These are phyloP conservation scores for Drosophila infuscata DNA, from an alignment of 2,888 invertebrate species.

Conservation along the genomic window DNA sequence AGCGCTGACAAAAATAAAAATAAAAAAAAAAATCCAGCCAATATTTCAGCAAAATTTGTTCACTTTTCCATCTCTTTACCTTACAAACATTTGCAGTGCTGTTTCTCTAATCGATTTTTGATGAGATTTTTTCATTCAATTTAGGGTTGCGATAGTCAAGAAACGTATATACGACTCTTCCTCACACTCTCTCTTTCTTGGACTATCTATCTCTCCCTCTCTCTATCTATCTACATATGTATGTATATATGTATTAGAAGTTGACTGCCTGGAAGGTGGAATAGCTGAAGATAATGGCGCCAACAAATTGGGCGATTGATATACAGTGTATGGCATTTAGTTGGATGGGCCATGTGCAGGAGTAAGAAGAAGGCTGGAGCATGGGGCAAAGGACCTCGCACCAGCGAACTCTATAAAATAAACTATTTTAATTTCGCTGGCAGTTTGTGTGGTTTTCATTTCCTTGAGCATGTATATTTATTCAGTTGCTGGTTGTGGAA, in stretches of 20 bases:
- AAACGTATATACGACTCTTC: constrained; percentile 34
- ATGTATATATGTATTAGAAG: constrained; percentile 13
- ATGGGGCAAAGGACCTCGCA: not conserved
- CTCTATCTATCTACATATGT: not conserved
- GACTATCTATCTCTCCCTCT: not conserved
- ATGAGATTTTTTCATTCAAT: constrained; percentile 78
- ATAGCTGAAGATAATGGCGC: constrained; percentile 61
- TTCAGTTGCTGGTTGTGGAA: constrained; percentile 11
- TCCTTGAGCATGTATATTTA: constrained; percentile 51
- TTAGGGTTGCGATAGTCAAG: constrained; percentile 72
- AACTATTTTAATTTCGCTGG: constrained; percentile 45
- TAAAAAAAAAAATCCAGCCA: not conserved
- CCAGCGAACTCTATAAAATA: constrained; percentile 33
- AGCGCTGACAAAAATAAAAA: not conserved
- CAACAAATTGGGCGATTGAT: constrained; percentile 56
- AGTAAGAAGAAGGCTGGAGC: not conserved
- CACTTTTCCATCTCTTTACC: constrained; percentile 9
- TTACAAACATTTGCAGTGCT: constrained; percentile 21
- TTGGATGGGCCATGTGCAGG: not conserved
- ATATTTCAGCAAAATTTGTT: not conserved
- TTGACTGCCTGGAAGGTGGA: constrained; percentile 32
- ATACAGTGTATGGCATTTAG: not conserved
- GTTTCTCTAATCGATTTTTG: constrained; percentile 75
- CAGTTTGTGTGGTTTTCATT: constrained; percentile 68
- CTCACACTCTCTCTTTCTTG: not conserved